These are phyloP conservation scores for Drosophila sturtevanti DNA, from an alignment of 1,140 invertebrate species.

Conservation along the genomic window DNA sequence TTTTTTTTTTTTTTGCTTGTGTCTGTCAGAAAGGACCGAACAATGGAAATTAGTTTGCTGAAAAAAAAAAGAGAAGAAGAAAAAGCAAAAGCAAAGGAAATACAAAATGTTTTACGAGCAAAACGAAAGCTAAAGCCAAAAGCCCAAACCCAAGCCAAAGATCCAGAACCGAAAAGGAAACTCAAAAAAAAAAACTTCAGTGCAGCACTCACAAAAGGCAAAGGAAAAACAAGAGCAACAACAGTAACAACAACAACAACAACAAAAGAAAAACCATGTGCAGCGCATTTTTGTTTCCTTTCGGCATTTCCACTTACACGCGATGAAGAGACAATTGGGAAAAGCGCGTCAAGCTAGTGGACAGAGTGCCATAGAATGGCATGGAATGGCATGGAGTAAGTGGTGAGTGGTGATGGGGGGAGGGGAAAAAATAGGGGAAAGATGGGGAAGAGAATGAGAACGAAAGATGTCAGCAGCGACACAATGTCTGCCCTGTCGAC, in stretches of 20 bases:
- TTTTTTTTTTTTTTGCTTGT: not conserved
- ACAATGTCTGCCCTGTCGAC: constrained; percentile 53
- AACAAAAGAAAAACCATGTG: constrained; percentile 38
- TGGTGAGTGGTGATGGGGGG: too few relatives aligned
- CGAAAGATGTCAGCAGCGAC: constrained; percentile 36
- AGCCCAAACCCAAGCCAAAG: constrained; percentile 16
- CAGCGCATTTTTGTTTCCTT: constrained; percentile 28
- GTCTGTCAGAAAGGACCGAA: constrained; percentile 5
- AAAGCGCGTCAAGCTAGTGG: constrained; percentile 26
- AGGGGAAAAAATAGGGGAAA: not conserved
- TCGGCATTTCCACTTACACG: constrained; percentile 19
- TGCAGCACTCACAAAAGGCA: not conserved
- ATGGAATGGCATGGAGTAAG: not conserved
- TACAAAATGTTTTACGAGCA: constrained; percentile 42
- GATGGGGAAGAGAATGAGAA: not conserved
- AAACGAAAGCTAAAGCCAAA: constrained; percentile 19
- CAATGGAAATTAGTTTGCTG: constrained; percentile 66
- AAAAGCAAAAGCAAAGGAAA: constrained; percentile 31
- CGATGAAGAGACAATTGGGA: constrained; percentile 31
- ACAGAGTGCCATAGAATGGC: not conserved
- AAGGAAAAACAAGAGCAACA: not conserved
- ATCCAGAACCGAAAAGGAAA: constrained; percentile 28
- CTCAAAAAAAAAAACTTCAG: constrained; percentile 51
- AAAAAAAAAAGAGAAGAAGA: too few relatives aligned
- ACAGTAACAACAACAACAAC: not conserved